These are phyloP conservation scores for Heliocidaris erythrogramma DNA, from an alignment of 35 echinoderm and acorn worm species.

Conservation along the genomic window DNA sequence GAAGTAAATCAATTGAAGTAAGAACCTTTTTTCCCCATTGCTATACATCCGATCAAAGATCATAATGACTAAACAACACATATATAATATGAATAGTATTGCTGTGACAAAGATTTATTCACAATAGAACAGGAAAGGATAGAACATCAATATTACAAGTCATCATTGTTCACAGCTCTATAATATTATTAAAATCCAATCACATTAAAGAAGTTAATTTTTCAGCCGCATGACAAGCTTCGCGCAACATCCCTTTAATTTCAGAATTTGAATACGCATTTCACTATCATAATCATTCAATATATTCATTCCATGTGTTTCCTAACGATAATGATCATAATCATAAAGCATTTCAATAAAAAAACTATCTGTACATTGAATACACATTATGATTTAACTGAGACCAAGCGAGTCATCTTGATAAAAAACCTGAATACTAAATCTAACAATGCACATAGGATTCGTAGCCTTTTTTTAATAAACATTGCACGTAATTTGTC, in stretches of 20 bases:
- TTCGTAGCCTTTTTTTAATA: not conserved
- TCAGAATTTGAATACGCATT: not conserved
- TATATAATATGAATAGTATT: not conserved
- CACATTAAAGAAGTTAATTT: not conserved
- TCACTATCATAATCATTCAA: not conserved
- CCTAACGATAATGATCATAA: not conserved
- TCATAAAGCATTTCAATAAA: conserved; percentile 16
- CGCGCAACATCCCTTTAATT: not conserved
- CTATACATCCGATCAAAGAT: not conserved
- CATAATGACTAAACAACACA: not conserved
- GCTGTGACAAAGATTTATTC: conserved; percentile 11
- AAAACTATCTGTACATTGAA: conserved; percentile 35
- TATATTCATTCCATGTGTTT: not conserved
- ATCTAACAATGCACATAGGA: not conserved
- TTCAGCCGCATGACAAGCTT: not conserved
- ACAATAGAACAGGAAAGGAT: not conserved
- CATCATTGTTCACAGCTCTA: not conserved
- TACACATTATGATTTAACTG: not conserved
- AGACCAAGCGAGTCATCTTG: not conserved
- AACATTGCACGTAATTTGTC: conserved; percentile 26
- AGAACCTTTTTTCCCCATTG: too few relatives aligned
- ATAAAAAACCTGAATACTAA: conserved; percentile 4
- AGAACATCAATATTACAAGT: not conserved
- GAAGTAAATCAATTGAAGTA: too few relatives aligned
- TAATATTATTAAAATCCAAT: not conserved